Evolutionary conservation across 2,797 vertebrate species (phyloP).

Genomic region (Phalanger gymnotis): DNA sequence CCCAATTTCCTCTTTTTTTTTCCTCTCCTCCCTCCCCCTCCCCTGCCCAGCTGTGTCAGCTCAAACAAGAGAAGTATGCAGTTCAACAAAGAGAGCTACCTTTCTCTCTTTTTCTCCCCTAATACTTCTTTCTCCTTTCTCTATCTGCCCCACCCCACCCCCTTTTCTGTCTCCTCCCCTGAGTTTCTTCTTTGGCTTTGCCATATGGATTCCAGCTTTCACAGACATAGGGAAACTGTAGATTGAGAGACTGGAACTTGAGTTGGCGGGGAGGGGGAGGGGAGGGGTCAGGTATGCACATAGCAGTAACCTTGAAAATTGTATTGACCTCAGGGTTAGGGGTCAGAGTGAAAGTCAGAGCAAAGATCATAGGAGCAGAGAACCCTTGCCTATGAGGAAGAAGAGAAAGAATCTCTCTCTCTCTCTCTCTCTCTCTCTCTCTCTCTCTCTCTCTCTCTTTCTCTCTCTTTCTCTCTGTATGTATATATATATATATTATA

Average conservation of each 20-base stretch:
- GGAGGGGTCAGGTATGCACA: constrained; percentile 64
- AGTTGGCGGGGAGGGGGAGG: background rate
- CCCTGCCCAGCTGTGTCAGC: constrained; percentile 79
- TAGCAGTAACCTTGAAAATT: constrained; percentile 43
- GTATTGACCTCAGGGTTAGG: constrained; percentile 59
- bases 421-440: too few species aligned
- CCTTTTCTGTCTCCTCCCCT: background rate
- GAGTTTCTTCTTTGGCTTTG: background rate
- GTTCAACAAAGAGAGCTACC: constrained; percentile 52
- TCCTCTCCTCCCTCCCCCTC: constrained; percentile 64
- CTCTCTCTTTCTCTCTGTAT: too few species aligned
- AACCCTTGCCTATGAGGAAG: background rate
- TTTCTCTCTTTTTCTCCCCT: constrained; percentile 10
- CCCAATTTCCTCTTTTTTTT: background rate
- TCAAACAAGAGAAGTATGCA: constrained; percentile 68
- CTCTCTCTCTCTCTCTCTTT: too few species aligned
- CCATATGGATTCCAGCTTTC: constrained; percentile 48
- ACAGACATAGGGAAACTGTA: constrained; percentile 61
- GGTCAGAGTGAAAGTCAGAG: constrained; percentile 60
- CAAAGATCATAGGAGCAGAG: constrained; percentile 65
- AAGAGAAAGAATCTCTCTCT: background rate
- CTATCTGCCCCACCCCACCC: background rate
- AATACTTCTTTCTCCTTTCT: background rate
- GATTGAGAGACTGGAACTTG: background rate
- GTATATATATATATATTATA: too few species aligned